Evolutionary conservation across 2,113 vertebrate genomes (phyloP), one percentile per base, ranked within the genome.

Genomic region (Cynopterus brachyotis): DNA sequence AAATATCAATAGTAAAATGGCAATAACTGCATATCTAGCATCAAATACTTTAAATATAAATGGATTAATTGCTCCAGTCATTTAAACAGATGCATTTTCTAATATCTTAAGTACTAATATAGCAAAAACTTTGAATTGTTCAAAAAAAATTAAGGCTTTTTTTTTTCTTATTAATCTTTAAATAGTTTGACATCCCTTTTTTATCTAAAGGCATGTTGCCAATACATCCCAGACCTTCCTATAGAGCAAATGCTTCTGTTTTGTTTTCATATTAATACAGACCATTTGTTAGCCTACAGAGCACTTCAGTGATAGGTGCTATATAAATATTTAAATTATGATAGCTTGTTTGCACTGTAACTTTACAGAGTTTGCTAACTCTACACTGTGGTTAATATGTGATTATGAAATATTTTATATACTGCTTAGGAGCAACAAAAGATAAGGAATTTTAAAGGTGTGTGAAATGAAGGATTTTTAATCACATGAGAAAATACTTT

Each of bases 281-380:
- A 40, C 22, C 59, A 70, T 95, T 76, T 91, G 85, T 97, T 76
- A 90, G 19, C 59, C 24, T 75, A 4, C 40, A 79, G 50, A 93
- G 42, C 69, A 79, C 76, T 64, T 75, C 85, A 88, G 40, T 91
- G 92, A 91, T 70, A 94, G 89, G 85, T 53, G n/a, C 75, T 88
- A 30, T 91, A 79, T 95, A 97, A 94, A 96, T 96, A 87, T 88
- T 97, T 95, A 91, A 90, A 87, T 90, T 94, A 81, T 0, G 30
- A 88, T 88, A 89, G 53, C 59, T 78, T 60, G 70, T 81, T 66
- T 55, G 28, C 53, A 19, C 17, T 85, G 17, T 64, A 40, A 82
- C 40, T 86, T 55, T 70, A 78, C 19, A 37, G 42, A 94, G 50
- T 84, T 91, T 93, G 66, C 59, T 85, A 66, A 91, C 37, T 79